phyloP scores from a whole-genome alignment of 2,113 vertebrate species.

The Microtus montanus region DNA sequence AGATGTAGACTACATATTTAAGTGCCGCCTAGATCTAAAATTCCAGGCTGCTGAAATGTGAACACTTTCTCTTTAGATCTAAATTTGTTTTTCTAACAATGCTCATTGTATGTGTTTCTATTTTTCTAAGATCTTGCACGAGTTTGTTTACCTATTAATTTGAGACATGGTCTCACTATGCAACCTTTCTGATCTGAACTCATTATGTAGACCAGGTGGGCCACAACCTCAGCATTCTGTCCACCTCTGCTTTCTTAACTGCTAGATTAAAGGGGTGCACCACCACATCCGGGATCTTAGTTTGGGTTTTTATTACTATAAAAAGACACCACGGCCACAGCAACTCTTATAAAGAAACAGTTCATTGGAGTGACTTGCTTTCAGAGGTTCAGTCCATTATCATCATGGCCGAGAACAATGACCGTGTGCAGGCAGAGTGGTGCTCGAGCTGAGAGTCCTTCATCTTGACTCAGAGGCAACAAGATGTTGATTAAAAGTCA shows the following conservation, averaged over 20 bases:
- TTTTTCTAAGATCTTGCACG: slow-evolving; percentile 31
- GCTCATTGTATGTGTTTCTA: background rate
- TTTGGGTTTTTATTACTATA: background rate
- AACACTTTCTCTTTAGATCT: slow-evolving; percentile 52
- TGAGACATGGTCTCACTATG: background rate
- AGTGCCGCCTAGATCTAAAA: slow-evolving; percentile 45
- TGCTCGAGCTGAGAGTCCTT: background rate
- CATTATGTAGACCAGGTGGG: background rate
- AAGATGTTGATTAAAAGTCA: background rate
- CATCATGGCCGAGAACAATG: background rate
- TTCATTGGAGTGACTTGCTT: background rate
- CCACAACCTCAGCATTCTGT: background rate
- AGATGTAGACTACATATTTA: background rate
- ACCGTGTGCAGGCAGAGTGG: background rate
- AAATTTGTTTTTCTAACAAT: slow-evolving; percentile 36
- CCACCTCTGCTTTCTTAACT: background rate
- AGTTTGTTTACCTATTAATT: background rate
- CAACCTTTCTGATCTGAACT: background rate
- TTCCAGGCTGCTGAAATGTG: slow-evolving; percentile 21
- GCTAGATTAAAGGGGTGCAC: background rate
- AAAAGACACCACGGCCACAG: background rate
- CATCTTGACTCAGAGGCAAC: background rate
- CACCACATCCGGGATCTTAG: background rate
- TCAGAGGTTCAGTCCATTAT: background rate
- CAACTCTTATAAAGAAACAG: background rate